Base-by-base conservation (phyloP, 2,797 vertebrate species). In the Balearica regulorum region DNA sequence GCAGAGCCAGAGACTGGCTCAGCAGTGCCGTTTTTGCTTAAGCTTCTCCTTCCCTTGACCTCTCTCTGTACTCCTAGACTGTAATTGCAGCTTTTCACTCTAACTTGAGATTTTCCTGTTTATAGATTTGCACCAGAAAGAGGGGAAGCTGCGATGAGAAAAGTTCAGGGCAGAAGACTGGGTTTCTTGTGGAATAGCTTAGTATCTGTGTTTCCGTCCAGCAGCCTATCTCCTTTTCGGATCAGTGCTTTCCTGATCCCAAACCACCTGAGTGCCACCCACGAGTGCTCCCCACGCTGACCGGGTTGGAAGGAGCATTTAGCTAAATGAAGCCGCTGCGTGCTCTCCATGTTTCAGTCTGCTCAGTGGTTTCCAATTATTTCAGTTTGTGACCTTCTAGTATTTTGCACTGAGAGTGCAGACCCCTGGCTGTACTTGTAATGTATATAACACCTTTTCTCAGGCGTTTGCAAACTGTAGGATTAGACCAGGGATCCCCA, bases 41-140 rank as follows among this genome's bases (percentile, higher is more conserved):
- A 92, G 62, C 83, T 82, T 90, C 83, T 88, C 87, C 87, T 88
- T 93, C 71, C 91, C 83, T 54, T 96, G 93, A 92, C 87, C 87
- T 79, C 58, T 46, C 44, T 75, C 71, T 64, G 57, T 90, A 46
- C 70, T 87, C 37, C 57, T n/a, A 39, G 62, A 12, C 53, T 85
- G 44, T 68, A 85, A 95, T 18, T 79, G 66, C 68, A 92, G 62
- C 62, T 92, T 93, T 76, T 43, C 39, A n/a, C 71, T n/a, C 83
- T 46, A 61, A 72, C 82, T 55, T 81, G 51, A 89, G 85, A 83
- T 79, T 84, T 90, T 90, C 58, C 71, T 92, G 86, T 92, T 92
- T 76, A 79, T 68, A 68, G 66, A 64, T 93, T 73, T 70, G 21
- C 85, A 81, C 41, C 5, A 8, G 77, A 51, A 83, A 81, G 28